Percentiles rank a stretch among this genome's conserved stretches.
These are phyloP conservation scores for Pavo muticus DNA, from an alignment of 2,113 vertebrate species.

Conservation along the genomic window DNA sequence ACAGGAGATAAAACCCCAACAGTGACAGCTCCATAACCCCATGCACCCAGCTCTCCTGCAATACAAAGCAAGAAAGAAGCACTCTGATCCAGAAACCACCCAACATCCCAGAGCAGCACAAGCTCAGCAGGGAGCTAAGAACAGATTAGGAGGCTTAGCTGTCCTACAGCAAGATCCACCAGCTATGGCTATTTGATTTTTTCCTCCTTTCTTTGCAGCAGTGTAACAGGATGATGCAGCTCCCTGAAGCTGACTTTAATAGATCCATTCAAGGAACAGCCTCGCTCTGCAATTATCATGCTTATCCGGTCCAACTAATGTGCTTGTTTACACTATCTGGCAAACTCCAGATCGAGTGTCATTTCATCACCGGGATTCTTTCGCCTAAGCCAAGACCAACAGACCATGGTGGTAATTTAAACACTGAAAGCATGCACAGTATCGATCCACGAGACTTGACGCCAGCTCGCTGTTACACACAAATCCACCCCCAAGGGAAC, in stretches of 20 bases:
- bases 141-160: neutral
- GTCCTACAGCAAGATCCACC: neutral
- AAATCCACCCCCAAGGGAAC: neutral
- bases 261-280: constrained; percentile 22
- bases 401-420: constrained; percentile 44
- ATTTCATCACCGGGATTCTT: neutral
- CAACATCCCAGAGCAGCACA: neutral
- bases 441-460: neutral
- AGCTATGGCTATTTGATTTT: neutral
- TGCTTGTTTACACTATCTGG: constrained; percentile 24
- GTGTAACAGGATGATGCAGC: neutral
- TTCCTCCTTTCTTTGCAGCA: neutral
- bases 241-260: neutral
- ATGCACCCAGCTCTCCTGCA: neutral
- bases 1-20: neutral
- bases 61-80: neutral
- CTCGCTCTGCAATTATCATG: constrained; percentile 5
- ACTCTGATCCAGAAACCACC: neutral
- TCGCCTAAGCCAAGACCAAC: constrained; percentile 38
- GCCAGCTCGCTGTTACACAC: neutral
- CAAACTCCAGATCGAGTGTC: constrained; percentile 17
- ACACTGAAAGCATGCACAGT: neutral
- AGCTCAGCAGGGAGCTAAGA: neutral
- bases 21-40: neutral
- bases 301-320: constrained; percentile 1